Conservation (phyloP, 2,113 vertebrate species). For the Brevimyrus niger region DNA sequence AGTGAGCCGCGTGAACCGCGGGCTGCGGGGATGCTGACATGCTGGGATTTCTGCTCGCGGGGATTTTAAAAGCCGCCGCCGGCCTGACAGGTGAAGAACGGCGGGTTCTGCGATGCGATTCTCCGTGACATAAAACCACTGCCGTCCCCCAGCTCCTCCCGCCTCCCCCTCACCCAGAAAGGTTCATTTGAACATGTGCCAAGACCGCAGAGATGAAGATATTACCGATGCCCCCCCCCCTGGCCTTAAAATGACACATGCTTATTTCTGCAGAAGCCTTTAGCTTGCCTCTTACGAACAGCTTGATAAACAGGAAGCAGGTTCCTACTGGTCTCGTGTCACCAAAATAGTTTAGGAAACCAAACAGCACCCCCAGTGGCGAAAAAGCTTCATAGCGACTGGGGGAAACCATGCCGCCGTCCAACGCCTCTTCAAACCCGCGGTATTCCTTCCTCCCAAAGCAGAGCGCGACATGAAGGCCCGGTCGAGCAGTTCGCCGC, state of each 20-base stretch:
- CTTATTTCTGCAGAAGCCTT: not conserved
- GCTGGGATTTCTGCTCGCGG: not conserved
- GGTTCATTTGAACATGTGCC: not conserved
- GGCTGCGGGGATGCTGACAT: not conserved
- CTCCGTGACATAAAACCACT: not conserved
- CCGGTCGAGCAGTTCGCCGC: slow-evolving; percentile 40
- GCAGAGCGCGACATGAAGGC: slow-evolving; percentile 31
- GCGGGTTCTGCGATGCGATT: not conserved
- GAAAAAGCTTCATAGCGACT: slow-evolving; percentile 11
- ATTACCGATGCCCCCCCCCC: not conserved
- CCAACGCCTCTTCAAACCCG: slow-evolving; percentile 27
- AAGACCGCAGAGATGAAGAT: slow-evolving; percentile 5
- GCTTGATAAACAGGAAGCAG: not conserved
- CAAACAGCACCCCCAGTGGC: not conserved
- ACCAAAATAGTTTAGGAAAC: not conserved
- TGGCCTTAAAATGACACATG: not conserved
- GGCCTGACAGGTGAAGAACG: not conserved
- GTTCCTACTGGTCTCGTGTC: not conserved
- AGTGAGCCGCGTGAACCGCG: not conserved
- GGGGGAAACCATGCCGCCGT: slow-evolving; percentile 47
- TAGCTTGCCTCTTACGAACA: not conserved
- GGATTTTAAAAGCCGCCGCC: not conserved
- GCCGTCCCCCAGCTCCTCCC: not conserved
- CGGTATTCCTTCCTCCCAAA: slow-evolving; percentile 37
- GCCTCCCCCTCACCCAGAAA: not conserved